phyloP scores from a whole-genome alignment of 1,140 invertebrate species.

The Procambarus virginalis region DNA sequence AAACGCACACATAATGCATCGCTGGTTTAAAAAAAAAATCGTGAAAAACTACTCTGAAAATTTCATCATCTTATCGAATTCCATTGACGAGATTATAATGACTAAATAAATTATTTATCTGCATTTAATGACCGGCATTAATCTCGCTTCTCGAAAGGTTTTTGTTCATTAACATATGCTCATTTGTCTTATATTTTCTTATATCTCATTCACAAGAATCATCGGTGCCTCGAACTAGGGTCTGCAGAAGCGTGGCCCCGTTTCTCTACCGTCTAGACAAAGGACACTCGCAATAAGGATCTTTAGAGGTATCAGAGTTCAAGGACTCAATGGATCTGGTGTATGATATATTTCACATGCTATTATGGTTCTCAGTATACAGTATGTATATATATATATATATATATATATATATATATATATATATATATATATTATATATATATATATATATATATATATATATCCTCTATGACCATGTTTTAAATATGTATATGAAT shows the following conservation, averaged over 20 bases:
- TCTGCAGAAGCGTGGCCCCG: too few relatives aligned
- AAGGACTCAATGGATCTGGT: too few relatives aligned
- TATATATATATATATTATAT: background rate
- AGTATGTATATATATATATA: background rate
- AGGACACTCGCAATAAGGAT: too few relatives aligned
- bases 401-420: slow-evolving; percentile 11
- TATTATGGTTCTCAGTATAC: too few relatives aligned
- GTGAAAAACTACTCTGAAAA: background rate
- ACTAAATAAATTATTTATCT: background rate
- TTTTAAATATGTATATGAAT: too few relatives aligned
- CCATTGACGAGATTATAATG: slow-evolving; percentile 5
- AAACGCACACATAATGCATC: background rate
- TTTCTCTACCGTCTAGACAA: too few relatives aligned
- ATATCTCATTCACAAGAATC: too few relatives aligned
- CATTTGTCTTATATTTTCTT: background rate
- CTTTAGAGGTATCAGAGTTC: too few relatives aligned
- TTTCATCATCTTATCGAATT: slow-evolving; percentile 7
- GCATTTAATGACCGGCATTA: background rate
- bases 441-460: background rate
- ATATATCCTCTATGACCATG: background rate
- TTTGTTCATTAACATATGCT: background rate
- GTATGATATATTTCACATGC: too few relatives aligned
- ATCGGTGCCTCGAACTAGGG: too few relatives aligned
- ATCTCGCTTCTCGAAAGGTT: background rate
- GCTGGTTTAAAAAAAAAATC: background rate